phyloP scores from a whole-genome alignment of 2,797 vertebrate species.

The Salmo trutta region DNA sequence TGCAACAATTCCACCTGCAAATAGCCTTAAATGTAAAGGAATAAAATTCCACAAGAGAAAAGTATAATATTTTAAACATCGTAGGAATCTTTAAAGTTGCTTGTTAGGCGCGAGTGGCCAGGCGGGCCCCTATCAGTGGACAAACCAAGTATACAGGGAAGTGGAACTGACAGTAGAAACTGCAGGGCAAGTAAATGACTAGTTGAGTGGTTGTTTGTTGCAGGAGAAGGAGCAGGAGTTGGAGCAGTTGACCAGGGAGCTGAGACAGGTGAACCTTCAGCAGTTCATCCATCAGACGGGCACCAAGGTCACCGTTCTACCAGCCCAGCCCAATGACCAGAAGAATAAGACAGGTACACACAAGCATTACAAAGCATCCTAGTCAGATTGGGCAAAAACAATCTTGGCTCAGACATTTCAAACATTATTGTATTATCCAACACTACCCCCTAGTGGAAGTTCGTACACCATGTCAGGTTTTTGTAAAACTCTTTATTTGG shows the following conservation, averaged over 20 bases:
- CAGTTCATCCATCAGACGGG: slow-evolving; percentile 98
- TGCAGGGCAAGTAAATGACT: neutral
- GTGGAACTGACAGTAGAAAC: slow-evolving; percentile 55
- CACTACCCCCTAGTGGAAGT: neutral
- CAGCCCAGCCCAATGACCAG: slow-evolving; percentile 80
- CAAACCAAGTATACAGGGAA: slow-evolving; percentile 77
- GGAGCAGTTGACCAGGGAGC: slow-evolving; percentile 94
- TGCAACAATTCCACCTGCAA: too few species aligned
- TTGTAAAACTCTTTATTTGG: neutral
- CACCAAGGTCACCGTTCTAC: slow-evolving; percentile 92
- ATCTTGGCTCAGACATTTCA: neutral
- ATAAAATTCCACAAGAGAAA: too few species aligned
- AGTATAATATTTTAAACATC: neutral
- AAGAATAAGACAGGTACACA: slow-evolving; percentile 67
- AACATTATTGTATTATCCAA: neutral
- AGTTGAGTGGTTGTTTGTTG: neutral
- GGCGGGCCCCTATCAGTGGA: neutral
- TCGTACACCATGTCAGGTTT: neutral
- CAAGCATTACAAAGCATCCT: slow-evolving; percentile 57
- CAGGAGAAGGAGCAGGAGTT: slow-evolving; percentile 94
- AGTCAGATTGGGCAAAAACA: neutral
- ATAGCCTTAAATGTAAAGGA: too few species aligned
- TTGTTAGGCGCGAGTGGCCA: too few species aligned
- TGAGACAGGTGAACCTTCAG: slow-evolving; percentile 95
- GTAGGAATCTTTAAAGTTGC: neutral